A percentile compares a stretch with the other conserved stretches of the same genome.
These are phyloP conservation scores for Gymnothorax reevesii DNA, from an alignment of 2,797 vertebrate species.

Conservation along the genomic window DNA sequence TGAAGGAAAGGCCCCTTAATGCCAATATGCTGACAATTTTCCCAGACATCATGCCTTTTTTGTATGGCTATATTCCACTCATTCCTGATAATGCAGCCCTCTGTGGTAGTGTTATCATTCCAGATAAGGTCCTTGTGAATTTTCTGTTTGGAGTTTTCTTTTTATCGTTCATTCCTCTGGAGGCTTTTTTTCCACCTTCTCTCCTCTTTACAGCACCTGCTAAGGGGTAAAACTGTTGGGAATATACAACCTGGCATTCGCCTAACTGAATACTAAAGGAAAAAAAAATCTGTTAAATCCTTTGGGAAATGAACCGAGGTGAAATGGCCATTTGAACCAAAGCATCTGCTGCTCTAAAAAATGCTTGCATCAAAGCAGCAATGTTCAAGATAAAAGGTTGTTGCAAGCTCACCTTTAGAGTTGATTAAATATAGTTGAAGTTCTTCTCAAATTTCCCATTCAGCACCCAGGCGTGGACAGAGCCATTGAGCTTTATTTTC, in stretches of 20 bases:
- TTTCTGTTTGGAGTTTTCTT: constrained; percentile 67
- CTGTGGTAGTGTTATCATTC: constrained; percentile 74
- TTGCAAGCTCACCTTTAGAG: not conserved
- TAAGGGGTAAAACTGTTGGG: not conserved
- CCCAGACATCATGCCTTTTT: constrained; percentile 49
- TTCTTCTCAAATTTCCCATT: not conserved
- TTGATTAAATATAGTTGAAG: not conserved
- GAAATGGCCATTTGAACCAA: not conserved
- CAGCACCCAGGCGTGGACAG: constrained; percentile 17
- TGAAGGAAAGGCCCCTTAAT: constrained; percentile 47
- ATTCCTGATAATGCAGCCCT: constrained; percentile 66
- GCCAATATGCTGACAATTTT: constrained; percentile 51
- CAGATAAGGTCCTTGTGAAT: constrained; percentile 76
- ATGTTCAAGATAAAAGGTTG: not conserved
- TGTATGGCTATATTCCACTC: constrained; percentile 59
- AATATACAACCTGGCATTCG: not conserved
- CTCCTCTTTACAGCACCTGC: constrained; percentile 49
- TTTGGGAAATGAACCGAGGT: not conserved
- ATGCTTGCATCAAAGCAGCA: not conserved
- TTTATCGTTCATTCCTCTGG: constrained; percentile 64
- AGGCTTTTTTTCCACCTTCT: constrained; percentile 46
- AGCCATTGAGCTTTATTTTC: constrained; percentile 64
- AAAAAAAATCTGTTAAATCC: too few species aligned
- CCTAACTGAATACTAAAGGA: not conserved
- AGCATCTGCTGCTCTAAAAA: not conserved